Percentiles rank a stretch among this genome's conserved stretches.
phyloP scores from a whole-genome alignment of 2,797 vertebrate species.

The Enteromius trimaculatus region DNA sequence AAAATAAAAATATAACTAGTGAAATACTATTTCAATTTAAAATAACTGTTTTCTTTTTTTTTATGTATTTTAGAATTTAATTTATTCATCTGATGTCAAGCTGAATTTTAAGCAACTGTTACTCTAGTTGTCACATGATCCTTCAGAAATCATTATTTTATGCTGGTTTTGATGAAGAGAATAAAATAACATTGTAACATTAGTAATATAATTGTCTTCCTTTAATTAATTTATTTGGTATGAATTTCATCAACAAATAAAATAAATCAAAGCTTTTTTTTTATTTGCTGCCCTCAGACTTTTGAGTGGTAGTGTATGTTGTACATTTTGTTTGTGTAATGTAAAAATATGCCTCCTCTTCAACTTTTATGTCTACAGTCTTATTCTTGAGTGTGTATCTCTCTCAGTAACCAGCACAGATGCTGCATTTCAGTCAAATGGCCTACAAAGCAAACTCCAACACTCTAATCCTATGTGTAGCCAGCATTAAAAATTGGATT shows the following conservation, averaged over 20 bases:
- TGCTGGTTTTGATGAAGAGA: too few relatives aligned
- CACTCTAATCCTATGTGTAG: slow-evolving; percentile 93
- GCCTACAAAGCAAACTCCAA: slow-evolving; percentile 88
- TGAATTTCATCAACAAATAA: not conserved
- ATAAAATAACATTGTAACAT: too few relatives aligned
- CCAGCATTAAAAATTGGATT: slow-evolving; percentile 99
- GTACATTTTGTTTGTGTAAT: not conserved
- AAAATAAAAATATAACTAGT: not conserved
- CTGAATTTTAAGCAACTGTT: too few relatives aligned
- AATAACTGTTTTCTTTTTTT: not conserved
- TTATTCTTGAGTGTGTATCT: slow-evolving; percentile 40
- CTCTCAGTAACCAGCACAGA: slow-evolving; percentile 77
- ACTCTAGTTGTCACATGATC: too few relatives aligned
- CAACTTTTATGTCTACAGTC: slow-evolving; percentile 50
- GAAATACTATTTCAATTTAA: not conserved
- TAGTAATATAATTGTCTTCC: not conserved
- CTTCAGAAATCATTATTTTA: too few relatives aligned
- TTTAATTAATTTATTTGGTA: not conserved
- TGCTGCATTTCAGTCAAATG: slow-evolving; percentile 84
- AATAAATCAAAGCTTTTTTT: not conserved
- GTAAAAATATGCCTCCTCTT: slow-evolving; percentile 20
- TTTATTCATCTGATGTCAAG: not conserved
- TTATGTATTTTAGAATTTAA: not conserved
- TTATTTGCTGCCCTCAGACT: not conserved
- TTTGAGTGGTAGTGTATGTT: not conserved